A percentile compares a stretch with the other conserved stretches of the same genome.
These are phyloP conservation scores for Bellardia bayeri DNA, from an alignment of 2,888 invertebrate genomes.

Conservation along the genomic window DNA sequence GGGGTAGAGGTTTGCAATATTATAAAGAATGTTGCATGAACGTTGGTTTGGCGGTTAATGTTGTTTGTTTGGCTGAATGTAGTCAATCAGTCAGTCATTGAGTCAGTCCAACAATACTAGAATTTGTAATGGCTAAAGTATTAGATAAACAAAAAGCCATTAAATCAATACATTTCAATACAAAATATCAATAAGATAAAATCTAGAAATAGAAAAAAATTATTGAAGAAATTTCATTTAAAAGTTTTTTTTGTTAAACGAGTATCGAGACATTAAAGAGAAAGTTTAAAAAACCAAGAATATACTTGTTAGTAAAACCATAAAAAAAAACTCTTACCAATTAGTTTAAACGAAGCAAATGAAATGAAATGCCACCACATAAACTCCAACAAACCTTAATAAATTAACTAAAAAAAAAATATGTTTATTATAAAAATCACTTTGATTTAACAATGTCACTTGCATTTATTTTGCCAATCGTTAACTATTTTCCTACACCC, in stretches of 20 bases:
- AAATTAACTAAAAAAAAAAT: background rate
- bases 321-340: background rate
- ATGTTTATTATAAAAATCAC: constrained; percentile 58
- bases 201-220: constrained; percentile 7
- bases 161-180: constrained; percentile 67
- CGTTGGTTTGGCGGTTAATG: constrained; percentile 46
- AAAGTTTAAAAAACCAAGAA: constrained; percentile 1
- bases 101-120: constrained; percentile 35
- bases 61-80: constrained; percentile 19
- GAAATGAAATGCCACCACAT: constrained; percentile 39
- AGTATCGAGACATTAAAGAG: background rate
- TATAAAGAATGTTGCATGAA: background rate
- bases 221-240: constrained; percentile 41
- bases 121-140: constrained; percentile 59
- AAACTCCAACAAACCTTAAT: background rate
- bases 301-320: background rate
- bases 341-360: constrained; percentile 37
- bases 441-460: constrained; percentile 59
- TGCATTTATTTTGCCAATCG: constrained; percentile 22
- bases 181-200: constrained; percentile 62
- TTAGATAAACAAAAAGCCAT: constrained; percentile 68
- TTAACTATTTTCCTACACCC: background rate
- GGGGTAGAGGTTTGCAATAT: background rate
- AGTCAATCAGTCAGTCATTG: no score
- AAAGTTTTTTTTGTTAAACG: background rate